A percentile compares a stretch with the other conserved stretches of the same genome.
These are phyloP conservation scores for Lycodopsis pacificus DNA, from an alignment of 2,797 vertebrate genomes.

Conservation along the genomic window DNA sequence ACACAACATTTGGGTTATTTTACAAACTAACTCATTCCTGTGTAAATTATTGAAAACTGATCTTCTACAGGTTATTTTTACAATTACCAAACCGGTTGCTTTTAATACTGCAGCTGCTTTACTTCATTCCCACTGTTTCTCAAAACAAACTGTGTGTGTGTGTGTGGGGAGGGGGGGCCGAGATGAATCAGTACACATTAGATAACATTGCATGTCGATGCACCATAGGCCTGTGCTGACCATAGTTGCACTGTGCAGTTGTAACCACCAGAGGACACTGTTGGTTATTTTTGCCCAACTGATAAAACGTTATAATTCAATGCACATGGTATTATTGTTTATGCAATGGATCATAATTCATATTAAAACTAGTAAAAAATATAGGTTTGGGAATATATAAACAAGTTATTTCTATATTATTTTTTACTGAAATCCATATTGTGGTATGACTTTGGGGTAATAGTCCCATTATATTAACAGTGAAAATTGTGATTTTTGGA, in stretches of 20 bases:
- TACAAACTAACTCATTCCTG: background rate
- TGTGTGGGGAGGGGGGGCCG: too few relatives aligned
- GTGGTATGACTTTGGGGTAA: background rate
- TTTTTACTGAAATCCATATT: background rate
- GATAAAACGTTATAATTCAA: background rate
- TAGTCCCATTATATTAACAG: background rate
- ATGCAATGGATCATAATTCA: background rate
- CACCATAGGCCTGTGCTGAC: background rate
- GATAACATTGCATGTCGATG: background rate
- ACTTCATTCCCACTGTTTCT: background rate
- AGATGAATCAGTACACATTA: background rate
- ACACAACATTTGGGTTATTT: slow-evolving; percentile 44
- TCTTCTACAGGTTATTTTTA: background rate
- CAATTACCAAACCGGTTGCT: background rate
- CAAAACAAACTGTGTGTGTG: too few relatives aligned
- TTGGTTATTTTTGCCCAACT: background rate
- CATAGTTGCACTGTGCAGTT: background rate
- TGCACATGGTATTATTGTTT: too few relatives aligned
- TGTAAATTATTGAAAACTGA: background rate
- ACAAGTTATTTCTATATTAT: background rate
- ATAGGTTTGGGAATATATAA: background rate
- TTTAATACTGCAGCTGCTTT: background rate
- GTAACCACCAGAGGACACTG: slow-evolving; percentile 43
- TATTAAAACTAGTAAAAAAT: background rate
- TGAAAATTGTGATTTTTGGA: background rate